These are phyloP conservation scores for Alfaro cultratus DNA, from an alignment of 2,797 vertebrate species.

Conservation along the genomic window DNA sequence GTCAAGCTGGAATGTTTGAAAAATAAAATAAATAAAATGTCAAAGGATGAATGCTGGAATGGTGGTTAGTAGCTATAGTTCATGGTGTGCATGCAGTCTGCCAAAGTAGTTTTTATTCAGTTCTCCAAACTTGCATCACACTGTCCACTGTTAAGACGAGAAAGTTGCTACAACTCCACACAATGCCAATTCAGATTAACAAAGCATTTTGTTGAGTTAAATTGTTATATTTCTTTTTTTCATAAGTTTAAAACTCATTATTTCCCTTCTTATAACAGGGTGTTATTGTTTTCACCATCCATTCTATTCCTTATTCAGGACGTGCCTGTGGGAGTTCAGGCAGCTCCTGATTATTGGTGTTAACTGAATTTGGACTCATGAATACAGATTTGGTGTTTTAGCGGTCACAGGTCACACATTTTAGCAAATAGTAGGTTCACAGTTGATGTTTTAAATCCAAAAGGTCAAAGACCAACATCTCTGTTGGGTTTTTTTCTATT, in stretches of 20 bases:
- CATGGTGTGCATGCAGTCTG: background rate
- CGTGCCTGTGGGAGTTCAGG: background rate
- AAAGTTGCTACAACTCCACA: background rate
- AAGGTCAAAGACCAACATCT: background rate
- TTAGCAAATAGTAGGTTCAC: background rate
- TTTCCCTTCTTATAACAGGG: background rate
- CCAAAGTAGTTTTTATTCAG: background rate
- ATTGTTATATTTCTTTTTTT: background rate
- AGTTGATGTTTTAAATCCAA: background rate
- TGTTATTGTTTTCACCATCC: background rate
- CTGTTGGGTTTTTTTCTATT: background rate
- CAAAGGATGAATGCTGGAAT: background rate
- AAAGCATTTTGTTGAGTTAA: background rate
- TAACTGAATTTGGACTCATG: background rate
- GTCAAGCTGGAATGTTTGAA: background rate
- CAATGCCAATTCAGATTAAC: background rate
- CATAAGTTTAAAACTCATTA: background rate
- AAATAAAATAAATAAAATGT: background rate
- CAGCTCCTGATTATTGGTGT: background rate
- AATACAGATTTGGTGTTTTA: background rate
- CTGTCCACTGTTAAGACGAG: background rate
- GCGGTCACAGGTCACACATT: slow-evolving; percentile 1
- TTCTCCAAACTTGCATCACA: background rate
- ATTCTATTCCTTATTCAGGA: background rate
- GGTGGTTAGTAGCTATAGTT: background rate